Conservation (phyloP, 2,888 invertebrate genomes). For the Dusona sp. region DNA sequence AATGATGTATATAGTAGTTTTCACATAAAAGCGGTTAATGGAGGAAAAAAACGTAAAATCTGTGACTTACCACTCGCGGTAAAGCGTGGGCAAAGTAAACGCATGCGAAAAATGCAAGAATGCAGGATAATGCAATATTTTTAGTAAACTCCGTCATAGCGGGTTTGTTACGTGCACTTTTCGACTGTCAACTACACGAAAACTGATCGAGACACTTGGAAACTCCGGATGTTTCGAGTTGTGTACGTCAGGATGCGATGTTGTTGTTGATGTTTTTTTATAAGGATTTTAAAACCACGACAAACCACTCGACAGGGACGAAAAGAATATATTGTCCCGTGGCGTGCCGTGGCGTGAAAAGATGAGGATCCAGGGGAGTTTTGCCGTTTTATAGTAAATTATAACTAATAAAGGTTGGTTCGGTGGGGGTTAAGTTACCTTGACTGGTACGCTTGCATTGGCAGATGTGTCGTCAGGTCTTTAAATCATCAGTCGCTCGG, state of each 20-base stretch:
- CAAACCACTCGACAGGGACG: slow-evolving; percentile 8
- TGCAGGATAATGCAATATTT: slow-evolving; percentile 35
- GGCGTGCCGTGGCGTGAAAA: slow-evolving; percentile 76
- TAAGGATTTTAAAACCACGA: background rate
- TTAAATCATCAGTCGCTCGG: slow-evolving; percentile 79
- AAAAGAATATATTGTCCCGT: slow-evolving; percentile 55
- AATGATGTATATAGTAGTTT: background rate
- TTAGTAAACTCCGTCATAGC: slow-evolving; percentile 30
- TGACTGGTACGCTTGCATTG: slow-evolving; percentile 84
- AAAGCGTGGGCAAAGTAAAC: slow-evolving; percentile 65
- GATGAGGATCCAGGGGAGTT: slow-evolving; percentile 79
- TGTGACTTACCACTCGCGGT: slow-evolving; percentile 78
- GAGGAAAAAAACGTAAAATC: background rate
- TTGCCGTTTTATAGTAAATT: slow-evolving; percentile 85
- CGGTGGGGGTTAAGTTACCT: slow-evolving; percentile 78
- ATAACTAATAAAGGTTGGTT: slow-evolving; percentile 81
- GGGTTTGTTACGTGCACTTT: slow-evolving; percentile 41
- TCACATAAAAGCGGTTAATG: background rate
- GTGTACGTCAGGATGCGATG: background rate
- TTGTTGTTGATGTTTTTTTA: background rate
- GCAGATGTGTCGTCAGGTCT: slow-evolving; percentile 83
- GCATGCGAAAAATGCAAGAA: slow-evolving; percentile 44
- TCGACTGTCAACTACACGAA: slow-evolving; percentile 43
- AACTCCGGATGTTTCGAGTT: background rate
- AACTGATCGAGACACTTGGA: slow-evolving; percentile 27